Conservation (phyloP, 2,113 vertebrate genomes). For the Aix galericulata region DNA sequence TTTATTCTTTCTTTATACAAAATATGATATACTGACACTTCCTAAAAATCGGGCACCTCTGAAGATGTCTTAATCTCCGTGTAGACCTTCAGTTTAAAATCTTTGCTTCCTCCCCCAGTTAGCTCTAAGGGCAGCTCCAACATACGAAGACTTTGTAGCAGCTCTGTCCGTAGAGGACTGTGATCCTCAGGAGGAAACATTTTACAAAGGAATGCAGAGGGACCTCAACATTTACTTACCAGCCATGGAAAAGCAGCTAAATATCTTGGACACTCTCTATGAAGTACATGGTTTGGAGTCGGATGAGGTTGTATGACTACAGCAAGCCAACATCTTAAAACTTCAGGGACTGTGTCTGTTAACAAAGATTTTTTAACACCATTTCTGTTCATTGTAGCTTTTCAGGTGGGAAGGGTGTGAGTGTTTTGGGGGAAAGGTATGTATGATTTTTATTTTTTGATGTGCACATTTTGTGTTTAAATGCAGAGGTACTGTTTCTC, state of each 20-base stretch:
- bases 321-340: slow-evolving; percentile 14
- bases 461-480: slow-evolving; percentile 47
- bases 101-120: slow-evolving; percentile 78
- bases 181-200: slow-evolving; percentile 85
- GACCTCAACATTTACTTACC: slow-evolving; percentile 93
- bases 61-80: neutral
- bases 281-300: slow-evolving; percentile 94
- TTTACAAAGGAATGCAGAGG: slow-evolving; percentile 84
- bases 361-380: slow-evolving; percentile 17
- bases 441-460: slow-evolving; percentile 17
- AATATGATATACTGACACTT: neutral
- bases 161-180: slow-evolving; percentile 87
- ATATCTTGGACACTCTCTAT: slow-evolving; percentile 90
- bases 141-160: slow-evolving; percentile 88
- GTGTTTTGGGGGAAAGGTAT: slow-evolving; percentile 7
- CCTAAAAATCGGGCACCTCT: neutral
- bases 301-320: slow-evolving; percentile 92
- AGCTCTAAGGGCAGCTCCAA: slow-evolving; percentile 92
- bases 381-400: slow-evolving; percentile 52
- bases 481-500: slow-evolving; percentile 72
- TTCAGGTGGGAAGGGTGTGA: neutral
- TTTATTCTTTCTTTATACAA: neutral
- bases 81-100: neutral
- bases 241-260: slow-evolving; percentile 93
- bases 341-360: slow-evolving; percentile 75